phyloP scores from a whole-genome alignment of 2,888 invertebrate species.

The Torymus aiolomorphi region DNA sequence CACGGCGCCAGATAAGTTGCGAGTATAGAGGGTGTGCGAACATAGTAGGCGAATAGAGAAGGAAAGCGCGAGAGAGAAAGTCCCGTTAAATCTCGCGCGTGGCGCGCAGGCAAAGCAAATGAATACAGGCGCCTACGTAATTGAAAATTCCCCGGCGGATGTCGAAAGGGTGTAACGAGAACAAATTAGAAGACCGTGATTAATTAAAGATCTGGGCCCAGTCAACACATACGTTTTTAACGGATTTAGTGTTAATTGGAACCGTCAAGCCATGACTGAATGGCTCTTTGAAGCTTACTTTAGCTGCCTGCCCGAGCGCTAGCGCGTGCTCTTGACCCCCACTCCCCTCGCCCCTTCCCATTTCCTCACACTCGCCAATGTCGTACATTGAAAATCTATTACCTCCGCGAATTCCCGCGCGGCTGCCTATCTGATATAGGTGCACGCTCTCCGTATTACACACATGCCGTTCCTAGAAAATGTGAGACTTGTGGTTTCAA shows the following conservation, averaged over 20 bases:
- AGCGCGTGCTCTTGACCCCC: too few relatives aligned
- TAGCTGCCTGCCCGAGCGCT: neutral
- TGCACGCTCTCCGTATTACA: too few relatives aligned
- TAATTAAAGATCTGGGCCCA: slow-evolving; percentile 64
- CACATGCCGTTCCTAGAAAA: too few relatives aligned
- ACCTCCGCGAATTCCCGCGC: too few relatives aligned
- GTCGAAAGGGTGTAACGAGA: slow-evolving; percentile 63
- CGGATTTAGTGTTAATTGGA: slow-evolving; percentile 70
- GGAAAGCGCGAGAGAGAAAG: slow-evolving; percentile 21
- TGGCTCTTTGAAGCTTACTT: slow-evolving; percentile 14
- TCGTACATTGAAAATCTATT: too few relatives aligned
- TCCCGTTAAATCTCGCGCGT: slow-evolving; percentile 50
- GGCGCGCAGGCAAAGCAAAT: slow-evolving; percentile 50
- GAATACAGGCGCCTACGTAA: slow-evolving; percentile 49
- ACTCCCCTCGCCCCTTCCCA: too few relatives aligned
- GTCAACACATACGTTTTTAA: slow-evolving; percentile 63
- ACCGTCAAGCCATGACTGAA: slow-evolving; percentile 59
- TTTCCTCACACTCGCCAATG: too few relatives aligned
- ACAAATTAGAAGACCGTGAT: slow-evolving; percentile 65
- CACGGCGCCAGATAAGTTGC: slow-evolving; percentile 14
- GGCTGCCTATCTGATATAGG: too few relatives aligned
- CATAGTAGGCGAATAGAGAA: neutral
- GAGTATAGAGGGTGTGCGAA: neutral
- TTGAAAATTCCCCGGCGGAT: slow-evolving; percentile 51
- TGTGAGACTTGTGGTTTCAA: too few relatives aligned